phyloP scores from a whole-genome alignment of 2,888 invertebrate species.

The Tenthredo livida region DNA sequence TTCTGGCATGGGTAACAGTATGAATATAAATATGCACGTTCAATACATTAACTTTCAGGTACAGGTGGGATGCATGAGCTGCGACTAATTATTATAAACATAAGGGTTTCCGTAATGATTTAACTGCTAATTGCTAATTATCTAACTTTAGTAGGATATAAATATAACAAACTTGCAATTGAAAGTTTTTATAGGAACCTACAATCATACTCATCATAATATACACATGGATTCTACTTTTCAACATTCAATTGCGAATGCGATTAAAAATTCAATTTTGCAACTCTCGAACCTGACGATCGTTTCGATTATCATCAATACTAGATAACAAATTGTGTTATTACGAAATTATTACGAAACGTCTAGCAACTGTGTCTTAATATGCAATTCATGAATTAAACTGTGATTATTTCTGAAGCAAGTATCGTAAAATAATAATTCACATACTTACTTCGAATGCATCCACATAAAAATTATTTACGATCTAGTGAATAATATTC shows the following conservation, averaged over 20 bases:
- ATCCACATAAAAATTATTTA: not conserved
- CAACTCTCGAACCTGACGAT: not conserved
- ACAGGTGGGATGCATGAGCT: conserved; percentile 48
- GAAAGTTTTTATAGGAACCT: not conserved
- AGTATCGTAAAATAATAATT: not conserved
- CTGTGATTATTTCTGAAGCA: not conserved
- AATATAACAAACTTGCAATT: conserved; percentile 57
- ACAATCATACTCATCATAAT: not conserved
- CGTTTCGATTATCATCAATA: not conserved
- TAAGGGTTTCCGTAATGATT: conserved; percentile 54
- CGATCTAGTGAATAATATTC: not conserved
- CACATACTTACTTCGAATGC: not conserved
- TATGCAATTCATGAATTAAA: not conserved
- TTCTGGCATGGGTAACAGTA: conserved; percentile 31
- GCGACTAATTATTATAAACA: conserved; percentile 51
- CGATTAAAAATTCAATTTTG: not conserved
- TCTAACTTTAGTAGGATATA: conserved; percentile 62
- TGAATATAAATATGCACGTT: conserved; percentile 30
- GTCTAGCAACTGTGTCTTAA: conserved; percentile 11
- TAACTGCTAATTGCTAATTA: conserved; percentile 52
- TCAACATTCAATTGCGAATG: not conserved
- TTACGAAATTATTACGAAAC: not conserved
- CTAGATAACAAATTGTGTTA: not conserved
- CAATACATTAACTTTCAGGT: conserved; percentile 45
- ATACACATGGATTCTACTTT: not conserved